phyloP scores from a whole-genome alignment of 2,888 invertebrate species.

The Rhagonycha lutea region DNA sequence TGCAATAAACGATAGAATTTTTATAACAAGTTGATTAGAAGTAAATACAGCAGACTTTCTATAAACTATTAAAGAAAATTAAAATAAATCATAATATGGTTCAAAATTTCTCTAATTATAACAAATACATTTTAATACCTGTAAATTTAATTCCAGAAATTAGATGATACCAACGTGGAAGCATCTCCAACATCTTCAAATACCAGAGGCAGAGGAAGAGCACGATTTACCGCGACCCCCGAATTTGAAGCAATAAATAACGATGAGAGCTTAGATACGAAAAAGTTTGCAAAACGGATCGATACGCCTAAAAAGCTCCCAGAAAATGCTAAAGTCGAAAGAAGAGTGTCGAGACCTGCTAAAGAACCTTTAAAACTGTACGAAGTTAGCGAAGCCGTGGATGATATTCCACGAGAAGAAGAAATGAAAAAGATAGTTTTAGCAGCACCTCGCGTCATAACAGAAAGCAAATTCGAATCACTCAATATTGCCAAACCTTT shows the following conservation, averaged over 20 bases:
- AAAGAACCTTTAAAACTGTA: not conserved
- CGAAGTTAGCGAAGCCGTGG: constrained; percentile 50
- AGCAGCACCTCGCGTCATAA: constrained; percentile 43
- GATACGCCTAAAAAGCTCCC: constrained; percentile 37
- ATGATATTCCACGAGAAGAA: constrained; percentile 48
- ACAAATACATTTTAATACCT: not conserved
- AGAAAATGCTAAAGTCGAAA: constrained; percentile 31
- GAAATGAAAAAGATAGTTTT: constrained; percentile 35
- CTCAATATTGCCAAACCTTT: constrained; percentile 38
- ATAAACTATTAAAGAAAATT: not conserved
- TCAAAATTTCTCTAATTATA: not conserved
- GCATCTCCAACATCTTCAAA: constrained; percentile 35
- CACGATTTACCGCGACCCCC: constrained; percentile 46
- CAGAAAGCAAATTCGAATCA: constrained; percentile 47
- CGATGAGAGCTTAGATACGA: constrained; percentile 25
- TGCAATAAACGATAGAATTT: not conserved
- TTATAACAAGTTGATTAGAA: not conserved
- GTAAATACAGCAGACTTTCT: not conserved
- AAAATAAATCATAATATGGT: not conserved
- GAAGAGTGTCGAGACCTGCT: not conserved
- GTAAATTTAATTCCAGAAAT: constrained; percentile 29
- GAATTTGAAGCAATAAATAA: constrained; percentile 42
- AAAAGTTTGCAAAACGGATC: constrained; percentile 20
- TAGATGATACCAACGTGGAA: constrained; percentile 35
- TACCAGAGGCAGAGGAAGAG: constrained; percentile 46